These are phyloP conservation scores for Reticulitermes lucifugus DNA, from an alignment of 2,888 invertebrate species.

Conservation along the genomic window DNA sequence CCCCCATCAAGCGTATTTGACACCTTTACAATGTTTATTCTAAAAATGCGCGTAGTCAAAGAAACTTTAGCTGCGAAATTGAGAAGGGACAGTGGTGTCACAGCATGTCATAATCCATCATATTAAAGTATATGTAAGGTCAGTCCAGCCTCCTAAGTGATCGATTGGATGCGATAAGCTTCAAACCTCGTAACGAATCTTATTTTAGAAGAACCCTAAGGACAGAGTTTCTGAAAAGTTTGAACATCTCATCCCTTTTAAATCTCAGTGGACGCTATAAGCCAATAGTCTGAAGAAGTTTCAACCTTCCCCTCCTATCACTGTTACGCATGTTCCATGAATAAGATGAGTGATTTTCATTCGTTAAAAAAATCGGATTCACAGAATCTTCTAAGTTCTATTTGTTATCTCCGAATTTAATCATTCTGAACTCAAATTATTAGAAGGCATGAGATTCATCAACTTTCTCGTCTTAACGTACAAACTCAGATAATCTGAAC, in stretches of 20 bases:
- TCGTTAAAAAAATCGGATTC: not conserved
- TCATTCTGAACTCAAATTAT: not conserved
- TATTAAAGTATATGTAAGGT: not conserved
- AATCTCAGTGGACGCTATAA: not conserved
- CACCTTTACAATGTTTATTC: too few species aligned
- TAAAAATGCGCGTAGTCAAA: not conserved
- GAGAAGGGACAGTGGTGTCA: slow-evolving; percentile 8
- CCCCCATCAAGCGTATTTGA: too few species aligned
- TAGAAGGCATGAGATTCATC: not conserved
- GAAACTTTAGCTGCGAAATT: not conserved
- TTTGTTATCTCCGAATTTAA: not conserved
- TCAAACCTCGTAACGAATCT: not conserved
- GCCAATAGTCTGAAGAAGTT: not conserved
- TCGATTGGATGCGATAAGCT: slow-evolving; percentile 1
- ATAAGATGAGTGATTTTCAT: not conserved
- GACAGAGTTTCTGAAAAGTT: not conserved
- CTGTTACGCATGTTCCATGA: not conserved
- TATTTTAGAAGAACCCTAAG: not conserved
- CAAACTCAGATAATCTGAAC: too few species aligned
- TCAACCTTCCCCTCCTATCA: not conserved
- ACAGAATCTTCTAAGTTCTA: not conserved
- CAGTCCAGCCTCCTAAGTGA: not conserved
- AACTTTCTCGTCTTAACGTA: not conserved
- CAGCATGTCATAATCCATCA: slow-evolving; percentile 12
- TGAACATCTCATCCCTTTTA: slow-evolving; percentile 4